Conservation (phyloP, 1,140 invertebrate genomes). For the Holotrichia oblita region DNA sequence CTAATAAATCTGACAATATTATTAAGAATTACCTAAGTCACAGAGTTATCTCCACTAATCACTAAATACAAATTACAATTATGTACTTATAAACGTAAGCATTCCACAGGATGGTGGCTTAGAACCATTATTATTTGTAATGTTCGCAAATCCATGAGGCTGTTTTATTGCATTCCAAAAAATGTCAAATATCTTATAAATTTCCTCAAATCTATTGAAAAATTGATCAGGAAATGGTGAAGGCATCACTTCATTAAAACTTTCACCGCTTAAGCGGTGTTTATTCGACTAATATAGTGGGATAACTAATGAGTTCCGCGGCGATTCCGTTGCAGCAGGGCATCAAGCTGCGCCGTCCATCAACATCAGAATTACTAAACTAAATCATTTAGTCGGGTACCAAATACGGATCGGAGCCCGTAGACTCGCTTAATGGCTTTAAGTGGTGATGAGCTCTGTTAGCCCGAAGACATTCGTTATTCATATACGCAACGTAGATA, state of each 20-base stretch:
- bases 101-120: too few relatives aligned
- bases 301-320: constrained; percentile 7
- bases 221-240: background rate
- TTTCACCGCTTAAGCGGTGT: background rate
- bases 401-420: constrained; percentile 8
- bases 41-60: too few relatives aligned
- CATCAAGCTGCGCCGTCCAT: constrained; percentile 27
- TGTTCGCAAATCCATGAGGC: too few relatives aligned
- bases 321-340: background rate
- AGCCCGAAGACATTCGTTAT: constrained; percentile 28
- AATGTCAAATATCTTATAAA: background rate
- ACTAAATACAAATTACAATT: too few relatives aligned
- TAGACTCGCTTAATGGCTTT: constrained; percentile 10
- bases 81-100: too few relatives aligned
- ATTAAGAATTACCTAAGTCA: too few relatives aligned
- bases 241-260: background rate
- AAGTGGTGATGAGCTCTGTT: constrained; percentile 28
- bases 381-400: constrained; percentile 24
- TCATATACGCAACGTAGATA: background rate
- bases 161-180: too few relatives aligned
- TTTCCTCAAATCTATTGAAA: background rate
- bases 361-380: constrained; percentile 30
- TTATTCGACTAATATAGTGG: background rate
- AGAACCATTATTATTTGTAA: too few relatives aligned
- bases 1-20: too few relatives aligned